These are phyloP conservation scores for Aricia agestis DNA, from an alignment of 1,140 invertebrate genomes.

Conservation along the genomic window DNA sequence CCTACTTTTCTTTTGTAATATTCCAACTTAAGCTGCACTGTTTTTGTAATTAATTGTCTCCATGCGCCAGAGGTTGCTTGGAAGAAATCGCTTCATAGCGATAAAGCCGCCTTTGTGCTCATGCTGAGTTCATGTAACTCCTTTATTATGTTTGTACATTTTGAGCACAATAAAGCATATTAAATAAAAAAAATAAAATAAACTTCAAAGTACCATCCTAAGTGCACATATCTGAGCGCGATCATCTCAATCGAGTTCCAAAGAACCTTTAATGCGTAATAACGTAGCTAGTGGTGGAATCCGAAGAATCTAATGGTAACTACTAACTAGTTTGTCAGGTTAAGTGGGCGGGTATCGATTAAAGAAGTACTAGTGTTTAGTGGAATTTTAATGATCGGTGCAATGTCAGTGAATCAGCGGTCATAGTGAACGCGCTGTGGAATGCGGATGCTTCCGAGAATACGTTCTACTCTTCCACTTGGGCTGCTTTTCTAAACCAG, in stretches of 20 bases:
- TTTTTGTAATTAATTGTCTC: no score
- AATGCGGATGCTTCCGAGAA: constrained; percentile 65
- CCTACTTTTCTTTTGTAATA: no score
- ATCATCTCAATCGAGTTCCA: neutral
- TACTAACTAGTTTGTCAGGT: constrained; percentile 42
- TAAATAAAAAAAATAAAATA: no score
- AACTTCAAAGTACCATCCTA: neutral
- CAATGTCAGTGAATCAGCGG: constrained; percentile 60
- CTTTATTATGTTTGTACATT: no score
- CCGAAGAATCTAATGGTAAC: constrained; percentile 40
- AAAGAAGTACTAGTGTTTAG: constrained; percentile 42
- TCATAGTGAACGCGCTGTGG: constrained; percentile 55
- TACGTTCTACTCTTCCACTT: constrained; percentile 32
- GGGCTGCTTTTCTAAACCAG: constrained; percentile 24
- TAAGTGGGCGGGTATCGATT: constrained; percentile 29
- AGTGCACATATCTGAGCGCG: neutral
- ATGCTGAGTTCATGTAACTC: no score
- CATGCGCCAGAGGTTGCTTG: no score
- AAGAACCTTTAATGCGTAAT: constrained; percentile 17
- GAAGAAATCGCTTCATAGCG: no score
- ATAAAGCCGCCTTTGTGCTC: no score
- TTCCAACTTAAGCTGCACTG: no score
- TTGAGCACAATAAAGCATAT: no score
- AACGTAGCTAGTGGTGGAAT: constrained; percentile 28
- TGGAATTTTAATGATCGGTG: constrained; percentile 64